Evolutionary conservation across 2,113 vertebrate species (phyloP), one percentile per base, ranked within the genome.

Genomic region (Fregata magnificens): DNA sequence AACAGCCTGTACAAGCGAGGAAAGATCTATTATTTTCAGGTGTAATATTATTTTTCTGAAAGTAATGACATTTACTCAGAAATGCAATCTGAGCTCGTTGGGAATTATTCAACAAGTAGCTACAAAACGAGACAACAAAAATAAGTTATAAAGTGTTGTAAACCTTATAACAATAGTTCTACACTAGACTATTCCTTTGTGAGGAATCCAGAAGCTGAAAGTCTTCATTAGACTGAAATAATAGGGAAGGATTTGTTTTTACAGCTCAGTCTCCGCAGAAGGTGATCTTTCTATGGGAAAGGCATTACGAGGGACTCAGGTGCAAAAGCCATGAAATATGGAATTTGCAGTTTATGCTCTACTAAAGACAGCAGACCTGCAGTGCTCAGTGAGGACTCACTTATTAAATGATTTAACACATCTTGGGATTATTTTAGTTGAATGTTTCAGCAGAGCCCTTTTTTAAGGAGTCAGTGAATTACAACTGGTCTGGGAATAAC

Each of bases 71-170:
- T 44, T 36, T 34, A 40, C 12, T 32, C 52, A 59, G 13, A 42
- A 58, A 36, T 1, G 4, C 15, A 50, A 21, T 16, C 14, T 28
- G 20, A 90, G 17, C n/a, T 71, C 58, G 21, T 5, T 63, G n/a
- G 32, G n/a, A 93, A 63, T 88, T 69, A 55, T 13, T 76, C 38
- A 56, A 34, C 56, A 69, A 16, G 8, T 6, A 15, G 17, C 44
- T 67, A 65, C 32, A 58, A 73, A 89, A 38, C 2, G 31, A 69
- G 47, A 66, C 59, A 92, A 47, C 3, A 44, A 80, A 15, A 77
- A 67, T 13, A 72, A 50, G 32, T 17, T 8, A 28, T 1, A 7
- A 24, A 42, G 32, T 1, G 0, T 11, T 45, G 6, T 7, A 61
- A 78, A 44, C 13, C 34, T 36, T 56, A 3, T 6, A 50, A 8